phyloP scores from a whole-genome alignment of 2,888 invertebrate species.

The Melinaea menophilus region DNA sequence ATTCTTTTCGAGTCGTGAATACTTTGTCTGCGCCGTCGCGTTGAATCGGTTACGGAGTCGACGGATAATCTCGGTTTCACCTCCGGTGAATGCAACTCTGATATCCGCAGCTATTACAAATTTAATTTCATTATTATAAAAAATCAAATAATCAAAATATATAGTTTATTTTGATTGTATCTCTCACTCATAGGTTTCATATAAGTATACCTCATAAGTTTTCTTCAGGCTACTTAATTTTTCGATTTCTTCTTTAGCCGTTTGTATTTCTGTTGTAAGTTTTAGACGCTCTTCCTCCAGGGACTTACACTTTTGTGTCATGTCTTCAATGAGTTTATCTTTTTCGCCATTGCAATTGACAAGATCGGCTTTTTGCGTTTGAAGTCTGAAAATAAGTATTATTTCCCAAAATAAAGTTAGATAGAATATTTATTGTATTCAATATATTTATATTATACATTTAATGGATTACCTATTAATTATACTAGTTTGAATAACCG shows the following conservation, averaged over 20 bases:
- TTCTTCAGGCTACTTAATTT: conserved; percentile 47
- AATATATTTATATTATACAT: too few relatives aligned
- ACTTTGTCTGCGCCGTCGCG: conserved; percentile 57
- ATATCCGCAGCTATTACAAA: conserved; percentile 44
- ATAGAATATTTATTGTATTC: too few relatives aligned
- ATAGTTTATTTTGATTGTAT: not conserved
- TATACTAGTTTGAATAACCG: conserved; percentile 63
- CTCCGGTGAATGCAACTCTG: conserved; percentile 42
- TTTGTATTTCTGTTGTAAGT: conserved; percentile 33
- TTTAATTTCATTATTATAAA: conserved; percentile 1
- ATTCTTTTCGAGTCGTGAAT: conserved; percentile 56
- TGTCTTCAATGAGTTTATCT: conserved; percentile 52
- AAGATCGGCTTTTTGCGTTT: conserved; percentile 59
- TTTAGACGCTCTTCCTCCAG: conserved; percentile 49
- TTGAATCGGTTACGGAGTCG: conserved; percentile 41
- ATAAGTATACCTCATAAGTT: conserved; percentile 22
- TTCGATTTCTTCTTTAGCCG: conserved; percentile 47
- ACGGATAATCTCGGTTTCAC: conserved; percentile 40
- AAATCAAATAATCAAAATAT: not conserved
- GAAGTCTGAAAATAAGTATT: conserved; percentile 41
- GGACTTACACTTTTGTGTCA: conserved; percentile 46
- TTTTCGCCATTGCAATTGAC: conserved; percentile 47
- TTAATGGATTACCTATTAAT: conserved; percentile 53
- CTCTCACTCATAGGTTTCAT: not conserved
- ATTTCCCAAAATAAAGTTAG: not conserved